Conservation (phyloP, 1,140 invertebrate species). For the Aphis gossypii region DNA sequence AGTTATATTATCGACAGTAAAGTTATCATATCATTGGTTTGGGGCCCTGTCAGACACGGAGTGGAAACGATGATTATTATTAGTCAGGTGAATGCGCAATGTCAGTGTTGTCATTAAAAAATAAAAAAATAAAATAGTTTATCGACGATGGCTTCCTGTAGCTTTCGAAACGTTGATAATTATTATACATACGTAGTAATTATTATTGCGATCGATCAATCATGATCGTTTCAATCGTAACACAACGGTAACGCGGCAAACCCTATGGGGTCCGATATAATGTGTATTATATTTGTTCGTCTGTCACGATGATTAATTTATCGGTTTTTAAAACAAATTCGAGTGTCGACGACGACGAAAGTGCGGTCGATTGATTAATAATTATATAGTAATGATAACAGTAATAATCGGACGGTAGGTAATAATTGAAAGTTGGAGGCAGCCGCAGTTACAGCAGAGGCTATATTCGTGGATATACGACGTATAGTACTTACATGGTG, state of each 20-base stretch:
- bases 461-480: too few species aligned
- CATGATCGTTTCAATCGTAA: not conserved
- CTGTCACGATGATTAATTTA: not conserved
- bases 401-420: not conserved
- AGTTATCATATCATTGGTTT: not conserved
- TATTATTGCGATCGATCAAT: conserved; percentile 5
- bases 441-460: not conserved
- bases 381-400: not conserved
- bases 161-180: conserved; percentile 14
- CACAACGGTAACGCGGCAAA: not conserved
- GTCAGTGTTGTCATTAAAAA: conserved; percentile 5
- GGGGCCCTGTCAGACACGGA: not conserved
- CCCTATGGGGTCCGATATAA: not conserved
- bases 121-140: not conserved
- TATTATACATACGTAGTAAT: not conserved
- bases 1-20: not conserved
- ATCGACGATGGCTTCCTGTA: not conserved
- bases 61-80: not conserved
- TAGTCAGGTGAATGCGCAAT: not conserved
- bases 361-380: not conserved
- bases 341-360: not conserved
- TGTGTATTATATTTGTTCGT: not conserved
- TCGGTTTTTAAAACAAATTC: not conserved
- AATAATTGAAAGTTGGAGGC: not conserved
- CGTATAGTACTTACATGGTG: not conserved